Evolutionary conservation across 64 coral and sea anemone genomes (phyloP).

Genomic region (Montipora efflorescens): DNA sequence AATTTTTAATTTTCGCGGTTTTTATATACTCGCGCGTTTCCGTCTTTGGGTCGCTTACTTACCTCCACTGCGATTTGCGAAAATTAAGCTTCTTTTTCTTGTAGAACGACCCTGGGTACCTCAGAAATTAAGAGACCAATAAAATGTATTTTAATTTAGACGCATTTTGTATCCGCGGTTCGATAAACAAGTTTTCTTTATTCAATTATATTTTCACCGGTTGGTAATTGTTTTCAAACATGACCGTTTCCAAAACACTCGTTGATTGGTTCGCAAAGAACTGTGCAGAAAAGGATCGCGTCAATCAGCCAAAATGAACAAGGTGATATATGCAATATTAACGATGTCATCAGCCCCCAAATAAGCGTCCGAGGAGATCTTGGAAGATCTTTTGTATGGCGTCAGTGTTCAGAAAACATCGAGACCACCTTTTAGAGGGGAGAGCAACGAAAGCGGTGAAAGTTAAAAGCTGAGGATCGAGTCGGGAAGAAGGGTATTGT

Average conservation of each 20-base stretch:
- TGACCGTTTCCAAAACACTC: neutral
- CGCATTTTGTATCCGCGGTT: too few species aligned
- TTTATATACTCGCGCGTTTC: too few species aligned
- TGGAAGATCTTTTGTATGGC: neutral
- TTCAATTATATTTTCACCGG: neutral
- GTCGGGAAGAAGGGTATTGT: neutral
- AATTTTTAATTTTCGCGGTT: too few species aligned
- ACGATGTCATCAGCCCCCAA: constrained; percentile 54
- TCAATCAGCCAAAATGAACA: constrained; percentile 60
- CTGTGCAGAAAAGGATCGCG: constrained; percentile 45
- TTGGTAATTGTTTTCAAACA: constrained; percentile 26
- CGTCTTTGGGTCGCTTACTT: too few species aligned
- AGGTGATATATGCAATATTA: constrained; percentile 61
- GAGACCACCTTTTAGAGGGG: neutral
- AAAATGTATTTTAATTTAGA: too few species aligned
- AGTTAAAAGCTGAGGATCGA: neutral
- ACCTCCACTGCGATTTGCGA: too few species aligned
- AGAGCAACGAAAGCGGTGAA: neutral
- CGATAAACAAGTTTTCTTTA: neutral
- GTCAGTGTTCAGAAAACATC: neutral
- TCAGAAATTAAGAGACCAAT: too few species aligned
- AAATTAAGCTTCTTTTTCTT: too few species aligned
- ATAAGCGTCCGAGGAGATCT: constrained; percentile 16
- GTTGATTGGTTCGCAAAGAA: neutral
- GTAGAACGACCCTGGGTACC: too few species aligned